Evolutionary conservation across 2,797 vertebrate species (phyloP).

Genomic region (Loriculus beryllinus): DNA sequence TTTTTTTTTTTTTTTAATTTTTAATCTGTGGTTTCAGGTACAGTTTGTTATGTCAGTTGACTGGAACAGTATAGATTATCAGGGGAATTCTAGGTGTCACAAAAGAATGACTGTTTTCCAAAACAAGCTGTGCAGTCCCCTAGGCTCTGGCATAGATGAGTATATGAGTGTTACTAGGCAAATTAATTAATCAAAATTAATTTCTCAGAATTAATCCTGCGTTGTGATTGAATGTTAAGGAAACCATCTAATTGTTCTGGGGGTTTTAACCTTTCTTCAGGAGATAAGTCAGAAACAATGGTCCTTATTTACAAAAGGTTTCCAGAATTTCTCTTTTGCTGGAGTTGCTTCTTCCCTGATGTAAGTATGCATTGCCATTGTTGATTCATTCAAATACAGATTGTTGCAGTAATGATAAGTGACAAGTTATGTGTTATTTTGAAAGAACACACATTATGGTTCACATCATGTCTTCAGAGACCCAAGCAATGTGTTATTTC

Average conservation of each 20-base stretch:
- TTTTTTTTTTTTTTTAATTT: background rate
- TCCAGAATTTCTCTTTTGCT: conserved; percentile 23
- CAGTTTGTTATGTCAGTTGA: conserved; percentile 25
- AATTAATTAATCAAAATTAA: no score
- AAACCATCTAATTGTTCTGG: conserved; percentile 52
- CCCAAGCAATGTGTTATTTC: conserved; percentile 31
- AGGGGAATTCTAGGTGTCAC: conserved; percentile 46
- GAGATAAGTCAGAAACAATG: conserved; percentile 39
- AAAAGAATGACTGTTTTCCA: conserved; percentile 59
- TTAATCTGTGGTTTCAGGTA: conserved; percentile 32
- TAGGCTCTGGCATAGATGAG: conserved; percentile 29
- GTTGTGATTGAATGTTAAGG: conserved; percentile 30
- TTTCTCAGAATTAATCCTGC: conserved; percentile 49
- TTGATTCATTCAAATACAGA: conserved; percentile 13
- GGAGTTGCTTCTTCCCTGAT: background rate
- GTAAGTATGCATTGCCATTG: background rate
- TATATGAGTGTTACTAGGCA: conserved; percentile 25
- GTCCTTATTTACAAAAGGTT: conserved; percentile 37
- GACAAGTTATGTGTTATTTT: conserved; percentile 58
- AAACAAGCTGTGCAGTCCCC: conserved; percentile 54
- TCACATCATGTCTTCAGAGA: conserved; percentile 56
- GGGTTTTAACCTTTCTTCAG: conserved; percentile 49
- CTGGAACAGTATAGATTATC: conserved; percentile 32
- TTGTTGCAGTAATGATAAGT: conserved; percentile 37
- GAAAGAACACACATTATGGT: conserved; percentile 52